Percentiles rank a stretch among this genome's conserved stretches.
phyloP scores from a whole-genome alignment of 2,113 vertebrate species.

The Arvicanthis niloticus region DNA sequence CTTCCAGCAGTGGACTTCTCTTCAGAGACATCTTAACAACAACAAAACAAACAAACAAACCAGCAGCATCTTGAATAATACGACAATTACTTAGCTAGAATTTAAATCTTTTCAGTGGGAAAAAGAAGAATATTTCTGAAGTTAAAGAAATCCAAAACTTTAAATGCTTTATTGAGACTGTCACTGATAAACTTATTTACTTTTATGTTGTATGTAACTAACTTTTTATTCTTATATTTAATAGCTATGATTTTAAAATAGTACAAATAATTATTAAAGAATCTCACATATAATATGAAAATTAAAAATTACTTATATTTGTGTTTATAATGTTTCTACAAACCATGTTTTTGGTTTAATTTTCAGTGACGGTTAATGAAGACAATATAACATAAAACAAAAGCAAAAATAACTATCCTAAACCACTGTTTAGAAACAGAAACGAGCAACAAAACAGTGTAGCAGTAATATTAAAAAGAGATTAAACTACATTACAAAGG shows the following conservation, averaged over 20 bases:
- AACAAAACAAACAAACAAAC: slow-evolving; percentile 66
- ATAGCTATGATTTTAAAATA: slow-evolving; percentile 11
- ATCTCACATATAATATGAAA: not conserved
- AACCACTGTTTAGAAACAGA: slow-evolving; percentile 45
- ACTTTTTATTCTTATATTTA: slow-evolving; percentile 56
- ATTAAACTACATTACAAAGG: slow-evolving; percentile 34
- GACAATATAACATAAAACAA: not conserved
- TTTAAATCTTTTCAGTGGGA: slow-evolving; percentile 34
- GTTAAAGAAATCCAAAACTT: slow-evolving; percentile 57
- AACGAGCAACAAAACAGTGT: slow-evolving; percentile 30
- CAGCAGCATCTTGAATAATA: slow-evolving; percentile 71
- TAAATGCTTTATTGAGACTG: slow-evolving; percentile 33
- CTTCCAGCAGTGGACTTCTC: slow-evolving; percentile 84
- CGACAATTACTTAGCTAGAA: slow-evolving; percentile 19
- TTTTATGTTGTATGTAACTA: slow-evolving; percentile 60
- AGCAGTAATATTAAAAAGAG: slow-evolving; percentile 37
- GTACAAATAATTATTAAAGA: slow-evolving; percentile 1
- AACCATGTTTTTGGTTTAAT: slow-evolving; percentile 12
- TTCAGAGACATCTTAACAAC: slow-evolving; percentile 83
- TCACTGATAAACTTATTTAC: slow-evolving; percentile 46
- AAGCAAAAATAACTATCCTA: slow-evolving; percentile 49
- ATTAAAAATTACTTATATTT: slow-evolving; percentile 6
- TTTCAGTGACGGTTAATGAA: slow-evolving; percentile 61
- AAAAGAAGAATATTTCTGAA: slow-evolving; percentile 66
- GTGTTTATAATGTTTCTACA: slow-evolving; percentile 47